phyloP scores from a whole-genome alignment of 2,888 invertebrate species.

The Halocaridina rubra region DNA sequence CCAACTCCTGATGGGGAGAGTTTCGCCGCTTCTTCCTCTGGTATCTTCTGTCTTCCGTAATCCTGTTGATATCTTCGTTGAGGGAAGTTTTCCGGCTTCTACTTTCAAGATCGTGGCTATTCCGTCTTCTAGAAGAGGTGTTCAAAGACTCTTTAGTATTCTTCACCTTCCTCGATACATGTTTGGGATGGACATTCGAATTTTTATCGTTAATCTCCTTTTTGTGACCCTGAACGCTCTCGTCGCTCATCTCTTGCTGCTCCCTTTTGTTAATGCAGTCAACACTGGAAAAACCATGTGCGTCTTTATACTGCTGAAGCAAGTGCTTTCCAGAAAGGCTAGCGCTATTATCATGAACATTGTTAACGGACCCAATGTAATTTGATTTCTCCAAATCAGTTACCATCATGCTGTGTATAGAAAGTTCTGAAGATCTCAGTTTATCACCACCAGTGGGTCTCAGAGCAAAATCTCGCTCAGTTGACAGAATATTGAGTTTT shows the following conservation, averaged over 20 bases:
- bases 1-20: constrained; percentile 2
- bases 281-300: neutral
- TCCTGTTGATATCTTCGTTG: neutral
- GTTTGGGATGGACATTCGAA: neutral
- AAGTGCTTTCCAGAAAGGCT: neutral
- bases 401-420: neutral
- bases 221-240: neutral
- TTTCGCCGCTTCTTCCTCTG: neutral
- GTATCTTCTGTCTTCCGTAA: neutral
- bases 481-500: too few relatives aligned
- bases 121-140: neutral
- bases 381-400: neutral
- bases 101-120: too few relatives aligned
- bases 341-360: neutral
- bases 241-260: too few relatives aligned
- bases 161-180: neutral
- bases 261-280: neutral
- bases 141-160: neutral
- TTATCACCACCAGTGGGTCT: too few relatives aligned
- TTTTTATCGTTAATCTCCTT: too few relatives aligned
- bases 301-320: neutral
- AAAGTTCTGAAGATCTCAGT: neutral
- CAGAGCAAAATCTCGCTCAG: too few relatives aligned
- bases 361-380: neutral
- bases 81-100: too few relatives aligned